phyloP scores from a whole-genome alignment of 1,140 invertebrate genomes.

The Cotesia chilonis region DNA sequence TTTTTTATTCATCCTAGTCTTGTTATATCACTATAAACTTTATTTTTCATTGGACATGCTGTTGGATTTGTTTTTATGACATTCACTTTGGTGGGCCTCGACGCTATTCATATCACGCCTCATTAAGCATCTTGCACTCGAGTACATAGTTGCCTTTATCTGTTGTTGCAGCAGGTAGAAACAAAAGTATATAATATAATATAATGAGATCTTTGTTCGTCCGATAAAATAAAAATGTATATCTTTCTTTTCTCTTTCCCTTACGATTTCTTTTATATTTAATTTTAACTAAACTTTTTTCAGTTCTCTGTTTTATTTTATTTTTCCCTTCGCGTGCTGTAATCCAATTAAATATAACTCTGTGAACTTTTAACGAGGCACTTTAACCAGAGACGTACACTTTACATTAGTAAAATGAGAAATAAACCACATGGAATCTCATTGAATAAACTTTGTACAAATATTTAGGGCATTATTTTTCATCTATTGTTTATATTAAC shows the following conservation, averaged over 20 bases:
- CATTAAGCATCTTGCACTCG: constrained; percentile 25
- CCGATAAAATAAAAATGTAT: background rate
- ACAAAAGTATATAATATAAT: background rate
- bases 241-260: background rate
- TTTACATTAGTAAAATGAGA: constrained; percentile 4
- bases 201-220: constrained; percentile 10
- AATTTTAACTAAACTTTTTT: background rate
- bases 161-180: constrained; percentile 1
- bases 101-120: constrained; percentile 28
- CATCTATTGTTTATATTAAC: background rate
- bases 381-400: constrained; percentile 14
- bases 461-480: background rate
- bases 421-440: background rate
- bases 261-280: constrained; percentile 5
- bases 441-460: background rate
- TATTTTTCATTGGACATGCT: background rate
- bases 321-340: constrained; percentile 20
- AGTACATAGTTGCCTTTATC: constrained; percentile 17
- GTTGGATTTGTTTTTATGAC: constrained; percentile 5
- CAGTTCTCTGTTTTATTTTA: too few species aligned
- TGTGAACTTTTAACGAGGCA: constrained; percentile 28
- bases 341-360: constrained; percentile 32
- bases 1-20: background rate
- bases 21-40: too few species aligned
- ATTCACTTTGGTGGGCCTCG: constrained; percentile 18